A percentile compares a stretch with the other conserved stretches of the same genome.
phyloP scores from a whole-genome alignment of 2,113 vertebrate genomes.

The Oceanodroma tethys region DNA sequence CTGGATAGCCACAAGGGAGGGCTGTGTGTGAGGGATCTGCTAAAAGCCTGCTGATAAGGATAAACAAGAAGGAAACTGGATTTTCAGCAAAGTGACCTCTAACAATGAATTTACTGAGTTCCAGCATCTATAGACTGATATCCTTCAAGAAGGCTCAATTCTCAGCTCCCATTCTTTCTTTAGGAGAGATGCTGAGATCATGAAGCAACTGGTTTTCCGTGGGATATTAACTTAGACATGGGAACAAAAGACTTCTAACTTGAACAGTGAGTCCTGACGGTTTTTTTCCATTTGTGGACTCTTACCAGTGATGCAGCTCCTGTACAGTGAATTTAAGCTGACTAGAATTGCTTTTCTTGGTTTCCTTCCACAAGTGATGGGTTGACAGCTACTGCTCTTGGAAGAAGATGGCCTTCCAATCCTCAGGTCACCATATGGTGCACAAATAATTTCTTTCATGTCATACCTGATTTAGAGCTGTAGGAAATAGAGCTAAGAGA shows the following conservation, averaged over 20 bases:
- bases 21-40: background rate
- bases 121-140: background rate
- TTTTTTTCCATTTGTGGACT: background rate
- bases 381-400: conserved; percentile 58
- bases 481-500: conserved; percentile 14
- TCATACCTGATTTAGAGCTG: conserved; percentile 37
- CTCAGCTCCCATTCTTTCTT: background rate
- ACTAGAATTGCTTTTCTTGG: conserved; percentile 44
- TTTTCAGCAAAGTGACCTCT: background rate
- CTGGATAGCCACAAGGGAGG: background rate
- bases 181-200: background rate
- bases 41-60: background rate
- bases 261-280: background rate
- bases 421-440: conserved; percentile 13
- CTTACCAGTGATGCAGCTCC: background rate
- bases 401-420: conserved; percentile 29
- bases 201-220: background rate
- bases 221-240: background rate
- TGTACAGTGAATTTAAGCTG: conserved; percentile 21
- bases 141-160: background rate
- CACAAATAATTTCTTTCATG: conserved; percentile 37
- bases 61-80: background rate
- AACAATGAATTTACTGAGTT: background rate
- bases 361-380: conserved; percentile 56
- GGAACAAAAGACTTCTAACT: conserved; percentile 12